Base-by-base conservation (phyloP, 2,113 vertebrate genomes). In the Xenotilapia flavipinnis region DNA sequence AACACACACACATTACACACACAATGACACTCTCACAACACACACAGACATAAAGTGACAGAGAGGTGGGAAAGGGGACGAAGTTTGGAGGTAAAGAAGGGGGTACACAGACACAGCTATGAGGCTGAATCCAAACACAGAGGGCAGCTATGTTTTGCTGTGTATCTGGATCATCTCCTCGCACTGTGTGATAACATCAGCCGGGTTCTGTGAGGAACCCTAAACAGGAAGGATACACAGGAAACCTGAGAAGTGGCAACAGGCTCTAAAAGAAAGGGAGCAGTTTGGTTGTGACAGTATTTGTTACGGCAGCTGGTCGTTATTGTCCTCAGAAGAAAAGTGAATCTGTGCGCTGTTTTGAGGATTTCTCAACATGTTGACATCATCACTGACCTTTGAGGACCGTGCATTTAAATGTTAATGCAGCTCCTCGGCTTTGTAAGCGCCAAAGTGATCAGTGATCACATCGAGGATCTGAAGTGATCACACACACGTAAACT, bases 1-100 rank as follows among this genome's bases (percentile, higher is more conserved):
- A 42, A 70, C 47, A n/a, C n/a, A n/a, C n/a, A n/a, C n/a, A n/a
- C n/a, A 92, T 90, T 84, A 87, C 83, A 90, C 90, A 92, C 94
- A 94, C 91, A 93, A 36, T 9, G 8, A 81, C 84, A 42, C 62
- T 86, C 87, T 28, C 45, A 88, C 89, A 68, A 89, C n/a, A 85
- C 87, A 90, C 56, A 86, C 21, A 82, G 10, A 86, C 26, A 84
- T 40, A 79, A 14, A 80, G 54, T 10, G 10, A 14, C 28, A 79
- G 38, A 56, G 60, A 65, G 79, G 36, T 15, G 75, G 51, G 45
- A 36, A 21, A 31, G n/a, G 36, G 73, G 28, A 77, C 75, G 68
- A 83, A 6, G 73, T 79, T 49, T 83, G 21, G 33, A 36, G 28
- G 55, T 28, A 11, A 10, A n/a, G 19, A 10, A 7, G 10, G 19